Percentiles rank a stretch among this genome's conserved stretches.
Evolutionary conservation across 2,113 vertebrate species (phyloP).

Genomic region (Ariopsis seemanni): DNA sequence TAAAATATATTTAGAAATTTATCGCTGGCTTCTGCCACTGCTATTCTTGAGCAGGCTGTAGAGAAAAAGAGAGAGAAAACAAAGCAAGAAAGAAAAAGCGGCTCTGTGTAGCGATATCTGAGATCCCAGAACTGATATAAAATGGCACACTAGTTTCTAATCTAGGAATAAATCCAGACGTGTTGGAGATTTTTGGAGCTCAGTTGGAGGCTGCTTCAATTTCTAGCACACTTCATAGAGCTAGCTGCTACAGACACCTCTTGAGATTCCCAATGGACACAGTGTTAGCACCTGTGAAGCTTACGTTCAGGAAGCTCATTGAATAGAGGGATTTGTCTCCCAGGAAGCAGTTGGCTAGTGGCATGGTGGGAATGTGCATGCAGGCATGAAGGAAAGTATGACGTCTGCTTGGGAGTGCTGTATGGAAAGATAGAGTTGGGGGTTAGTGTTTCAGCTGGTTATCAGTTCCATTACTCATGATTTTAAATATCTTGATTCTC

Average conservation of each 20-base stretch:
- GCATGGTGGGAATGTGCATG: background rate
- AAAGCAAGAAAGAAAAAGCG: background rate
- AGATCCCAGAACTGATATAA: background rate
- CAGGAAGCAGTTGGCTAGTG: slow-evolving; percentile 12
- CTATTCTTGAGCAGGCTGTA: background rate
- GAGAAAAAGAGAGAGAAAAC: background rate
- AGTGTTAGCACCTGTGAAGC: background rate
- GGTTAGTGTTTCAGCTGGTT: slow-evolving; percentile 7
- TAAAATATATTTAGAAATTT: slow-evolving; percentile 47
- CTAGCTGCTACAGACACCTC: background rate
- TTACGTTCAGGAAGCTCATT: slow-evolving; percentile 12
- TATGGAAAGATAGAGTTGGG: slow-evolving; percentile 23
- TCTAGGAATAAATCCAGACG: background rate
- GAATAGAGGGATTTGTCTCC: slow-evolving; percentile 17
- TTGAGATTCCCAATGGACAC: slow-evolving; percentile 20
- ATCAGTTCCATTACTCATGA: background rate
- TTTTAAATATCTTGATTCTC: slow-evolving; percentile 8
- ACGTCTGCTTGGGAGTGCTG: background rate
- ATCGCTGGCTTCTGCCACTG: slow-evolving; percentile 25
- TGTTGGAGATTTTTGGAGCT: background rate
- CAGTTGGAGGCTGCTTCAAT: background rate
- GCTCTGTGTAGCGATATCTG: background rate
- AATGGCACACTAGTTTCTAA: background rate
- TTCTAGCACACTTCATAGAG: background rate
- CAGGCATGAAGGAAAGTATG: background rate